Base-by-base conservation (phyloP, 2,113 vertebrate genomes). In the Podarcis raffonei region DNA sequence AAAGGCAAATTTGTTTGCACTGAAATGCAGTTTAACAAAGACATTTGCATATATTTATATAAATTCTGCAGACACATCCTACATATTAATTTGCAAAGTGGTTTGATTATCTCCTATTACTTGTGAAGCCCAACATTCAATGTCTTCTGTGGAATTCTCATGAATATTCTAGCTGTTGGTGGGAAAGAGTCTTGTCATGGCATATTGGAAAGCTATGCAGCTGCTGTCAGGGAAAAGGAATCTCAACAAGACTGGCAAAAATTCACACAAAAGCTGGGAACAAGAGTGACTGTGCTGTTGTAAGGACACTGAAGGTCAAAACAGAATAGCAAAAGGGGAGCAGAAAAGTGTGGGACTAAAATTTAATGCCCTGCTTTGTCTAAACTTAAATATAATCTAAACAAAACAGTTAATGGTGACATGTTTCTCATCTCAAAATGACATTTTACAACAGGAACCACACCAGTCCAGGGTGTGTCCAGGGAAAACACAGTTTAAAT, bases 371-470 rank as follows among this genome's bases (percentile, higher is more conserved):
- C 69, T 22, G 42, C 23, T 53, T 30, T 78, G 39, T 20, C 35
- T 30, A 66, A 76, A 65, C 42, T 59, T 78, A 39, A 86, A 59
- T 22, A 8, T 18, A 53, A 65, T 72, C 1, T 57, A 37, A 57
- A 80, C 39, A 71, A 78, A 7, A 42, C 22, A 13, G 13, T 37
- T 69, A 20, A 68, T 72, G 0, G 37, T 42, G 1, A 1, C 39
- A 81, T 74, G 62, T 85, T 15, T 92, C 88, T 32, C 77, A 90
- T 86, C 66, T 7, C 5, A 84, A 35, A 82, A 1, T 3, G 0
- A 42, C 81, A 82, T 74, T 88, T 79, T 87, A 79, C 91, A 39
- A 27, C 69, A 83, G 22, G 57, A 84, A 69, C 42, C 84, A 9
- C 11, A 74, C 42, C 79, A 12, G 18, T 35, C 30, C 12, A 42